These are phyloP conservation scores for Bolborhynchus lineola DNA, from an alignment of 2,113 vertebrate species.

Conservation along the genomic window DNA sequence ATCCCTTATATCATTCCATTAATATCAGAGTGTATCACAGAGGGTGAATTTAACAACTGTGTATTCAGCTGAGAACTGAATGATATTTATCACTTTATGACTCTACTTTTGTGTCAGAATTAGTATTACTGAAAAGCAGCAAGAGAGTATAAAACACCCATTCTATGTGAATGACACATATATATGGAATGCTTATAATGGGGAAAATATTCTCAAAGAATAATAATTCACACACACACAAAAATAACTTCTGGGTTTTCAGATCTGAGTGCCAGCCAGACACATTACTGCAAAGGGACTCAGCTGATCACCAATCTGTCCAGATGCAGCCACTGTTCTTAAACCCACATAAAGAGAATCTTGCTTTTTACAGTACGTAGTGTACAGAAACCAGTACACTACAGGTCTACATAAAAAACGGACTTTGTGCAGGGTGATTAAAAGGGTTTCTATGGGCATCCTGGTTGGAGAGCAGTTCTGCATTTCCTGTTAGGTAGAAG, in stretches of 20 bases:
- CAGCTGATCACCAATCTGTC: background rate
- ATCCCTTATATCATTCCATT: background rate
- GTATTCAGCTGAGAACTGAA: background rate
- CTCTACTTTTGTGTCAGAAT: background rate
- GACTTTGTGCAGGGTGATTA: background rate
- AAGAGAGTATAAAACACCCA: background rate
- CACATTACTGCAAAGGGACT: background rate
- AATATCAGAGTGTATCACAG: background rate
- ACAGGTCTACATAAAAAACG: background rate
- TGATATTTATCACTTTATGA: background rate
- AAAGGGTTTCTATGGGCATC: background rate
- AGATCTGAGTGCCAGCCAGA: background rate
- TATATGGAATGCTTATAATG: background rate
- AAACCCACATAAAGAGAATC: background rate
- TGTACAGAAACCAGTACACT: background rate
- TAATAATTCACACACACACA: background rate
- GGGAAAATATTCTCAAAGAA: background rate
- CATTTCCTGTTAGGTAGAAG: background rate
- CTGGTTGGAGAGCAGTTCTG: background rate
- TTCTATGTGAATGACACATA: background rate
- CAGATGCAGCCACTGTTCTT: background rate
- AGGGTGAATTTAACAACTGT: background rate
- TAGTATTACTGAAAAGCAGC: background rate
- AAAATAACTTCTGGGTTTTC: background rate
- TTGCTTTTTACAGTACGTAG: background rate